These are phyloP conservation scores for Synaphobranchus kaupii DNA, from an alignment of 2,797 vertebrate species.

Conservation along the genomic window DNA sequence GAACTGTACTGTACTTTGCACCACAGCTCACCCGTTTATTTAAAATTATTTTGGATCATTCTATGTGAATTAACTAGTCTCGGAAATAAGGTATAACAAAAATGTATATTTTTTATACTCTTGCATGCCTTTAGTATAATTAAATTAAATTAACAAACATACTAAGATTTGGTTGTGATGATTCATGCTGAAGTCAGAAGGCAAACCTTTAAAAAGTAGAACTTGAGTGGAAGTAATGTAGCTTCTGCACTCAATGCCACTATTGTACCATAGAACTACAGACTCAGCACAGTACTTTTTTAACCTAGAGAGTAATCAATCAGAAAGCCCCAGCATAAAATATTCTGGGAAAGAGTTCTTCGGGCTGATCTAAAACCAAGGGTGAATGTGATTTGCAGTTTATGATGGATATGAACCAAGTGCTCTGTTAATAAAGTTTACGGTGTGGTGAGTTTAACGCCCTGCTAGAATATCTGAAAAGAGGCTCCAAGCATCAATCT, in stretches of 20 bases:
- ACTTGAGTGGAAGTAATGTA: neutral
- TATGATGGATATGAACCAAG: conserved; percentile 53
- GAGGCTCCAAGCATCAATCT: conserved; percentile 24
- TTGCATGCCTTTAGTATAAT: neutral
- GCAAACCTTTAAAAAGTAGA: neutral
- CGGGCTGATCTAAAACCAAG: conserved; percentile 49
- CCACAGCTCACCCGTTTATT: too few species aligned
- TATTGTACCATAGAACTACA: conserved; percentile 39
- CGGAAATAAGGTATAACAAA: neutral
- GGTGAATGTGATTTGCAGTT: conserved; percentile 54
- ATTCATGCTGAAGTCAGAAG: neutral
- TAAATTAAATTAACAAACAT: neutral
- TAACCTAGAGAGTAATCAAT: conserved; percentile 46
- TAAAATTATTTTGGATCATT: too few species aligned
- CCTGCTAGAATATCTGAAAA: conserved; percentile 39
- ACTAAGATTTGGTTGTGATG: neutral
- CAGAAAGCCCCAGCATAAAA: conserved; percentile 32
- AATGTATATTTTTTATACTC: neutral
- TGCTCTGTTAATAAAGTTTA: conserved; percentile 57
- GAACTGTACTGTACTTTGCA: too few species aligned
- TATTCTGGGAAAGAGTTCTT: conserved; percentile 41
- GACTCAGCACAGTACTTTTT: conserved; percentile 41
- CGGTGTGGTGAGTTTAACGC: conserved; percentile 41
- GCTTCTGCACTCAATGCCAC: conserved; percentile 26
- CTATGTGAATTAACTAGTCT: too few species aligned